Evolutionary conservation across 2,888 invertebrate genomes (phyloP).

Genomic region (Esperia sulphurella): DNA sequence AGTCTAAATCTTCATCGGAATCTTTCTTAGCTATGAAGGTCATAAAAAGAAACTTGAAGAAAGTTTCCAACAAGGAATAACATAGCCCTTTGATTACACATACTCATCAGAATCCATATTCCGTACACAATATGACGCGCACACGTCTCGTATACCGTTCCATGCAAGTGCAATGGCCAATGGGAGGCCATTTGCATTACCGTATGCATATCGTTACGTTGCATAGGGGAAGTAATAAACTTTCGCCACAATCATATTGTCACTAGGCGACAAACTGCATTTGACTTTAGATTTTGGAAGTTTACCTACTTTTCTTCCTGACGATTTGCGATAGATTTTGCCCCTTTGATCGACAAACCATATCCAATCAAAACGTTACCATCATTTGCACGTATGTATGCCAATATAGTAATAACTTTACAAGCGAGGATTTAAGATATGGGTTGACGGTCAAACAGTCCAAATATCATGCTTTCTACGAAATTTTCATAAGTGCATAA

Average conservation of each 20-base stretch:
- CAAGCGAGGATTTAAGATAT: no score
- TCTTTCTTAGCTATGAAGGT: no score
- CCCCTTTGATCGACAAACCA: no score
- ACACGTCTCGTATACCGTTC: slow-evolving; percentile 60
- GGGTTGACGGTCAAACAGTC: background rate
- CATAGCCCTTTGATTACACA: slow-evolving; percentile 49
- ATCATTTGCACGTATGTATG: no score
- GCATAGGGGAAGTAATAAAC: slow-evolving; percentile 44
- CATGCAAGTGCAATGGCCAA: slow-evolving; percentile 64
- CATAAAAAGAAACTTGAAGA: slow-evolving; percentile 20
- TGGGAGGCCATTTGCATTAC: slow-evolving; percentile 51
- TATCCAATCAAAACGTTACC: no score
- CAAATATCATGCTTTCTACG: background rate
- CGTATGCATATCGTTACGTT: slow-evolving; percentile 53
- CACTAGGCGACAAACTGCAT: slow-evolving; percentile 64
- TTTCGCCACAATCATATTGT: slow-evolving; percentile 45
- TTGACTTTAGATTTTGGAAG: slow-evolving; percentile 47
- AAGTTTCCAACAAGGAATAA: slow-evolving; percentile 34
- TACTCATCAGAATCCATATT: slow-evolving; percentile 44
- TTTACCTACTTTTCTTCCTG: no score
- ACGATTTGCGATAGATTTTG: no score
- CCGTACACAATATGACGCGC: slow-evolving; percentile 47
- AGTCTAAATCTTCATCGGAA: no score
- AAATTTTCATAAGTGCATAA: no score
- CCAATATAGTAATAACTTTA: no score